phyloP scores from a whole-genome alignment of 1,140 invertebrate species.

The Musca vetustissima region DNA sequence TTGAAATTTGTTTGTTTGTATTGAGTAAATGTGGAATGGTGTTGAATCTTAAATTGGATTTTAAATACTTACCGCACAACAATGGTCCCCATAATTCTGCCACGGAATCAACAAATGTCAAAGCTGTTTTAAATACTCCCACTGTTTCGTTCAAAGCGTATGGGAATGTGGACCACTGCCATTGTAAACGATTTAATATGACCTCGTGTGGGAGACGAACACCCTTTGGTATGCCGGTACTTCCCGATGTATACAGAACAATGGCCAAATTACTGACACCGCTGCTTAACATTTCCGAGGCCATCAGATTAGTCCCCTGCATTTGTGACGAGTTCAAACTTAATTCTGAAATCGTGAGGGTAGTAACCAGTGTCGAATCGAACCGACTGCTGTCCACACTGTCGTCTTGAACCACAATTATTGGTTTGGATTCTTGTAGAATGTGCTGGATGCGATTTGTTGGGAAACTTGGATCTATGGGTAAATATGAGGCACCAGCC shows the following conservation, averaged over 20 bases:
- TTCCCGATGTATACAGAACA: constrained; percentile 90
- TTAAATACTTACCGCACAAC: constrained; percentile 62
- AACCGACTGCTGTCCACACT: constrained; percentile 44
- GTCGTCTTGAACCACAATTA: constrained; percentile 70
- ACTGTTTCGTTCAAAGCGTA: constrained; percentile 65
- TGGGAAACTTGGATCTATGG: constrained; percentile 77
- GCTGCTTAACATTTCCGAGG: constrained; percentile 41
- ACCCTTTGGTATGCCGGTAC: constrained; percentile 89
- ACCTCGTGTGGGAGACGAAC: constrained; percentile 80
- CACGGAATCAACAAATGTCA: constrained; percentile 87
- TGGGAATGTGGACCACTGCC: constrained; percentile 82
- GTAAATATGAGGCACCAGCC: constrained; percentile 78
- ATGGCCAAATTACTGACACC: constrained; percentile 66
- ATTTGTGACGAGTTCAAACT: constrained; percentile 43
- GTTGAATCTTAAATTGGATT: neutral
- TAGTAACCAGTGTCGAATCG: constrained; percentile 33
- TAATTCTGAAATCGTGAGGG: constrained; percentile 40
- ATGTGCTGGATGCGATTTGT: constrained; percentile 74
- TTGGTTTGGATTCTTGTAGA: constrained; percentile 71
- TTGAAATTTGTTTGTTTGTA: neutral
- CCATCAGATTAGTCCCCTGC: constrained; percentile 38
- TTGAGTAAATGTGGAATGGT: too few relatives aligned
- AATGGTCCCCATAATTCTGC: constrained; percentile 83
- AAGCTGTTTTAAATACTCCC: constrained; percentile 83
- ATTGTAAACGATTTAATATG: constrained; percentile 76